Base-by-base conservation (phyloP, 2,888 invertebrate species). In the Drosophila mimica region DNA sequence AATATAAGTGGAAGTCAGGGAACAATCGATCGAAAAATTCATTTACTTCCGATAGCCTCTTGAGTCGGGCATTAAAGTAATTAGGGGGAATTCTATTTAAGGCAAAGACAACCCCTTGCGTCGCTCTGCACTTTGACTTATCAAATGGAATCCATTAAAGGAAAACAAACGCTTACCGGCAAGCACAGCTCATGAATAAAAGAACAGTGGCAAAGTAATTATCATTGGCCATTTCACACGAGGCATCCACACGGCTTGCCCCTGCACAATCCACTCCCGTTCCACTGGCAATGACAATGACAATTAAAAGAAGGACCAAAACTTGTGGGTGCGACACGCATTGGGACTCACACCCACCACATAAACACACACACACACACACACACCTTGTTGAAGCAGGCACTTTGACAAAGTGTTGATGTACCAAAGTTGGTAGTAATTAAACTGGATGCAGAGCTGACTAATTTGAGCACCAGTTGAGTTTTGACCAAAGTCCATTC, bases 351-450 rank as follows among this genome's bases (percentile, higher is more conserved):
- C 49, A 38, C 49, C 67, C 52, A 20, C 59, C 30, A 33, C 40
- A 46, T 20, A 2, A 13, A 4, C 43, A 43, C 20, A 13, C 43
- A 43, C 46, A 56, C n/a, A 25, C 25, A 53, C 46, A 58, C 70
- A 56, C 74, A 65, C 82, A 83, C 84, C 86, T 88, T 83, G 84
- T 82, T 84, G 82, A 88, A 84, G 83, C 70, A 74, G 77, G 76
- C 89, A 91, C 81, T 81, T 91, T 84, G 89, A 90, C 88, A 89
- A 92, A 91, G 92, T 92, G 92, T 89, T 92, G 92, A 92, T 91
- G 81, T 79, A 86, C 74, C 71, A 15, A 57, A 57, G 43, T 43
- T 31, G 40, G 70, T 67, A 88, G 92, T 92, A 92, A 92, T 92
- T 92, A 92, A 92, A 92, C 88, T 86, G 90, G 88, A 91, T 91